Evolutionary conservation across 2,797 vertebrate species (phyloP).

Genomic region (Danio aesculapii): DNA sequence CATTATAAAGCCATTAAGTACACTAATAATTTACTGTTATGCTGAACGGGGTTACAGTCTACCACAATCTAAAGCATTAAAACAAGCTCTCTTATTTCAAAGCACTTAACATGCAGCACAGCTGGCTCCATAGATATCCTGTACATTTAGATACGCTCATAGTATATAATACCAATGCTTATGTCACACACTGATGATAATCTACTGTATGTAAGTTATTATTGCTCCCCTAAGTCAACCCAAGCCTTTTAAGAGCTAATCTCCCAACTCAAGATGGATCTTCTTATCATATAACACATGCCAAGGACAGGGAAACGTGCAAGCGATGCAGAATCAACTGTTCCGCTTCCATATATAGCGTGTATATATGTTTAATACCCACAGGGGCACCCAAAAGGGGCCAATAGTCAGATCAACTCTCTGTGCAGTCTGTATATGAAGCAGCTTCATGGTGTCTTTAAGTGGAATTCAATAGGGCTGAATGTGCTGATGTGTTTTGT

Average conservation of each 20-base stretch:
- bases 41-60: constrained; percentile 12
- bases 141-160: not conserved
- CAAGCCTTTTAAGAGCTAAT: constrained; percentile 61
- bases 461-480: constrained; percentile 45
- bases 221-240: constrained; percentile 51
- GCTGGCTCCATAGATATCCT: constrained; percentile 27
- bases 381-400: constrained; percentile 12
- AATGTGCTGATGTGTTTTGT: constrained; percentile 50
- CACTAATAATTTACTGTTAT: constrained; percentile 28
- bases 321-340: constrained; percentile 16
- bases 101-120: constrained; percentile 20
- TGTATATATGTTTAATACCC: constrained; percentile 37
- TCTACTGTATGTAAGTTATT: constrained; percentile 50
- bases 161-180: constrained; percentile 38
- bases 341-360: constrained; percentile 11
- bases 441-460: constrained; percentile 39
- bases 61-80: constrained; percentile 16
- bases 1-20: constrained; percentile 33
- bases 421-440: constrained; percentile 33
- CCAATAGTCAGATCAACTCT: constrained; percentile 23
- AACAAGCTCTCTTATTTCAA: constrained; percentile 22
- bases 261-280: constrained; percentile 38
- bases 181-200: constrained; percentile 42
- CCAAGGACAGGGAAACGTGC: constrained; percentile 45
- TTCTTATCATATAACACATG: constrained; percentile 41